phyloP scores from a whole-genome alignment of 2,888 invertebrate genomes.

The Acronicta psi region DNA sequence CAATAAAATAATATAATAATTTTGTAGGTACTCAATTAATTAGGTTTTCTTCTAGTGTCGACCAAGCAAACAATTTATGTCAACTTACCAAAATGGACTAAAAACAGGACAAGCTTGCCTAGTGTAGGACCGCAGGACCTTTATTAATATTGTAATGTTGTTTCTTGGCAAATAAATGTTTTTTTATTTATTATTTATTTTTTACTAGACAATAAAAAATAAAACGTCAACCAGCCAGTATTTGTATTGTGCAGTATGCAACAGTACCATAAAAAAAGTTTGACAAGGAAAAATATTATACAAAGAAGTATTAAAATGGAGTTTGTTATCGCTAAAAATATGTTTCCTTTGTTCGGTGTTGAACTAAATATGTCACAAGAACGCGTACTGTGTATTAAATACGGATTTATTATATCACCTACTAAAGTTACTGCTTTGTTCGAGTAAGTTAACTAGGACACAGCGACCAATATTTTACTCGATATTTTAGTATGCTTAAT shows the following conservation, averaged over 20 bases:
- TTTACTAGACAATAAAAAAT: too few species aligned
- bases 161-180: too few species aligned
- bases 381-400: constrained; percentile 19
- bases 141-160: too few species aligned
- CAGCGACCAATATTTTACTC: constrained; percentile 9
- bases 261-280: neutral
- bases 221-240: too few species aligned
- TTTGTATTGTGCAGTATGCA: neutral
- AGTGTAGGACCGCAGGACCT: too few species aligned
- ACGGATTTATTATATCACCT: constrained; percentile 25
- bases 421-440: constrained; percentile 12
- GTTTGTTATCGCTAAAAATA: constrained; percentile 30
- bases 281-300: constrained; percentile 5
- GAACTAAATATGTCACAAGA: constrained; percentile 39
- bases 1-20: too few species aligned
- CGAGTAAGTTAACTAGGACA: constrained; percentile 25
- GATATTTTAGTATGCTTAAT: neutral
- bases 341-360: constrained; percentile 25
- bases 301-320: constrained; percentile 7
- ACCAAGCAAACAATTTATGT: too few species aligned
- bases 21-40: too few species aligned
- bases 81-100: too few species aligned
- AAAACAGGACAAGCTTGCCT: too few species aligned
- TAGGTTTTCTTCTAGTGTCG: too few species aligned
- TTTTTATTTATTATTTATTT: too few species aligned